Base-by-base conservation (phyloP, 1,140 invertebrate genomes). In the Holotrichia oblita region DNA sequence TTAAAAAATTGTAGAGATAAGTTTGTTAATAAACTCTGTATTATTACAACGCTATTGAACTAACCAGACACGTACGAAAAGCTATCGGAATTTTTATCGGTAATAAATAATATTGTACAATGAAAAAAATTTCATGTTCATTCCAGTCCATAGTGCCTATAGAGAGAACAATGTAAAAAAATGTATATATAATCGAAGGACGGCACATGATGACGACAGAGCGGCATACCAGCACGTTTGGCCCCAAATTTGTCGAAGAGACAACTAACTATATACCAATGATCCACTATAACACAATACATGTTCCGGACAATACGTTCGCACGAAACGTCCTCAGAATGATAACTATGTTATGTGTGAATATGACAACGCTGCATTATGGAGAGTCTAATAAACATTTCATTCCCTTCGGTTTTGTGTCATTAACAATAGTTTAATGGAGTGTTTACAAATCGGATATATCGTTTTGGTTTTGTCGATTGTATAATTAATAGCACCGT, bases 101-200 rank as follows among this genome's bases (percentile, higher is more conserved):
- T n/a, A 48, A 48, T 48, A 48, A 48, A 48, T 48, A 48, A 48
- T 48, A 48, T 48, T 48, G 44, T 48, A 48, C n/a, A 48, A 48
- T 12, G 44, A 48, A 48, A 48, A 3, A 48, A n/a, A 8, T n/a
- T 14, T 12, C n/a, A 48, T 48, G n/a, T n/a, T 2, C 44, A 12
- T 12, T 48, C 44, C 44, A 3, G n/a, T 48, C n/a, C n/a, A 48
- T 48, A 12, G 12, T 3, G 44, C 12, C 44, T 48, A 48, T 48
- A 48, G 44, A n/a, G 44, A n/a, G 44, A 48, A 48, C 44, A 48
- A 48, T 48, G 44, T 12, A 48, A n/a, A n/a, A n/a, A n/a, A n/a
- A n/a, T n/a, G n/a, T n/a, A n/a, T n/a, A n/a, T n/a, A n/a, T n/a
- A n/a, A 10, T 48, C 44, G 44, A 48, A 48, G 44, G 44, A 10